Conservation (phyloP, 2,888 invertebrate genomes). For the Sarcophaga carnaria region DNA sequence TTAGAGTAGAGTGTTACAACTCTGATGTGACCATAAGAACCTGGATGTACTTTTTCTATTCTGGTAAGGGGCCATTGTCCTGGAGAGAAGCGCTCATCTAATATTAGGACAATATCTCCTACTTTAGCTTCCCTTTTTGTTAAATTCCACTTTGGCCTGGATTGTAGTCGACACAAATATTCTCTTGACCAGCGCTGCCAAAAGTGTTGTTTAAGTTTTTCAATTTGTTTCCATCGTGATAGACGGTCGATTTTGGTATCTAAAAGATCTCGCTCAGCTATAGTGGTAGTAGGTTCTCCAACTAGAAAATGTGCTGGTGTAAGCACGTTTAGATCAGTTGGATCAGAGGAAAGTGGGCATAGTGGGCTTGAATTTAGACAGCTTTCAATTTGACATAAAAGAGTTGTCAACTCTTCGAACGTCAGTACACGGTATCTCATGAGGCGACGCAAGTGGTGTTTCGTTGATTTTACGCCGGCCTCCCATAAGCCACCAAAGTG, state of each 20-base stretch:
- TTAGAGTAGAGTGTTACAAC: conserved; percentile 19
- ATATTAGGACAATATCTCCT: conserved; percentile 19
- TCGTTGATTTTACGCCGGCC: too few species aligned
- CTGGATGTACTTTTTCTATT: conserved; percentile 28
- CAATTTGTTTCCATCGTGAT: conserved; percentile 9
- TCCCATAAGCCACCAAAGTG: too few species aligned
- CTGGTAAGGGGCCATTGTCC: conserved; percentile 19
- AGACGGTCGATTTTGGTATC: conserved; percentile 15
- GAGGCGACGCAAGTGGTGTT: conserved; percentile 15
- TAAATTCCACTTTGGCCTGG: conserved; percentile 9
- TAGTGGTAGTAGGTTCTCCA: conserved; percentile 26
- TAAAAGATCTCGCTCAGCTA: conserved; percentile 12
- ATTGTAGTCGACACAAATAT: conserved; percentile 5
- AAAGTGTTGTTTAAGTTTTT: conserved; percentile 40
- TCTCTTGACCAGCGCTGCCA: conserved; percentile 34
- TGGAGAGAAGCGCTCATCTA: conserved; percentile 33
- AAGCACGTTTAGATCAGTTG: conserved; percentile 43
- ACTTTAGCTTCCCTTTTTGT: conserved; percentile 7
- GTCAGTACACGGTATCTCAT: too few species aligned
- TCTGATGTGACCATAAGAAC: conserved; percentile 9
- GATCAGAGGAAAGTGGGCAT: conserved; percentile 35
- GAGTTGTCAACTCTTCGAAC: conserved; percentile 34
- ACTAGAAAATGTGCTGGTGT: conserved; percentile 46
- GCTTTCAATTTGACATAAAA: conserved; percentile 46
- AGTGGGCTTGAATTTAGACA: conserved; percentile 43